A percentile compares a stretch with the other conserved stretches of the same genome.
phyloP scores from a whole-genome alignment of 2,888 invertebrate species.

The Tinea trinotella region DNA sequence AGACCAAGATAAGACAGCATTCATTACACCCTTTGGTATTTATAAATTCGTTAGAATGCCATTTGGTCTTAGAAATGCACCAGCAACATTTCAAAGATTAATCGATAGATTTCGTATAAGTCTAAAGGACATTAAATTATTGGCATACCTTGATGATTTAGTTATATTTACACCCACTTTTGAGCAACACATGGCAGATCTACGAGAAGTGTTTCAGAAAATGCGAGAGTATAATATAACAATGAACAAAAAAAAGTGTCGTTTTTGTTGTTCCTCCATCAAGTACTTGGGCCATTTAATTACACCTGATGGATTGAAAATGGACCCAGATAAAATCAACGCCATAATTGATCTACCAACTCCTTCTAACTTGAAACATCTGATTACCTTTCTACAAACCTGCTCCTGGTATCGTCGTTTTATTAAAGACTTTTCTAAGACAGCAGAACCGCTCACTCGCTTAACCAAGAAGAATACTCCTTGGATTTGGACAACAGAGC shows the following conservation, averaged over 20 bases:
- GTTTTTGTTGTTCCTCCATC: slow-evolving; percentile 23
- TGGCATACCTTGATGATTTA: slow-evolving; percentile 33
- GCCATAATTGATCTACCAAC: slow-evolving; percentile 24
- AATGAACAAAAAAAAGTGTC: slow-evolving; percentile 30
- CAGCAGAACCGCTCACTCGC: slow-evolving; percentile 26
- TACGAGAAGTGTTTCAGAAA: slow-evolving; percentile 26
- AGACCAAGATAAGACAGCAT: slow-evolving; percentile 32
- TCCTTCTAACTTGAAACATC: slow-evolving; percentile 24
- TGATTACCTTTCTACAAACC: slow-evolving; percentile 27
- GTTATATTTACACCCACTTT: slow-evolving; percentile 28
- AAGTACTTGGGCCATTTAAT: slow-evolving; percentile 26
- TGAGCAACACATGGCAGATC: slow-evolving; percentile 27
- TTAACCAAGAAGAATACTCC: slow-evolving; percentile 27
- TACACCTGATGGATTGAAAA: slow-evolving; percentile 24
- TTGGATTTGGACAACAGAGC: slow-evolving; percentile 27
- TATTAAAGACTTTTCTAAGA: slow-evolving; percentile 32
- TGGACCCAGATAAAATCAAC: slow-evolving; percentile 24
- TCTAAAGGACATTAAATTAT: slow-evolving; percentile 23
- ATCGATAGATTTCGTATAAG: slow-evolving; percentile 29
- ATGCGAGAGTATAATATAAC: slow-evolving; percentile 28
- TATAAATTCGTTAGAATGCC: slow-evolving; percentile 34
- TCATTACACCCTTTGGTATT: slow-evolving; percentile 34
- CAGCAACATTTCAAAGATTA: slow-evolving; percentile 31
- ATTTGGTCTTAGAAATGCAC: slow-evolving; percentile 33
- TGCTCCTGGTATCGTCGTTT: slow-evolving; percentile 26